Base-by-base conservation (phyloP, 2,113 vertebrate species). In the Macaca nemestrina region DNA sequence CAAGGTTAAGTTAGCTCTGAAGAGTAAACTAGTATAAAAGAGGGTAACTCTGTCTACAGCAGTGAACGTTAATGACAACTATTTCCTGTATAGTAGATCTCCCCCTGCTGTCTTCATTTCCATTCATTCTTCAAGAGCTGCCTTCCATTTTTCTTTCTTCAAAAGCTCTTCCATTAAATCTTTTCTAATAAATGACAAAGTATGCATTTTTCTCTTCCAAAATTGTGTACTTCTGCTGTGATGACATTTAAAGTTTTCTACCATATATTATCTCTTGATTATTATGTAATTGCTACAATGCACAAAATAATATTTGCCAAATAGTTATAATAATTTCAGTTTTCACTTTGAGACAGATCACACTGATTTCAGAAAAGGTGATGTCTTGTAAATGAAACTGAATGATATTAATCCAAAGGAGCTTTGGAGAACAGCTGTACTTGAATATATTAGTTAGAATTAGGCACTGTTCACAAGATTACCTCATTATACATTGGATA, bases 371-470 rank as follows among this genome's bases (percentile, higher is more conserved):
- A 48, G 17, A 88, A 70, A 95, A 48, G n/a, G 10, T 6, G 32
- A 80, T 25, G 2, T 48, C 30, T 73, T n/a, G 12, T 40, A 83
- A 64, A 45, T 75, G 12, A 68, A 67, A 79, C 8, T 43, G 52
- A 95, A 70, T 59, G 14, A 43, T 89, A 80, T 61, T 61, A 72
- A 92, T 43, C 38, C 59, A 90, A 83, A 25, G 35, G 10, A 78
- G 3, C 55, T 75, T 73, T 79, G 48, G 40, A 90, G 38, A 79
- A 40, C 8, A 45, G 18, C 27, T 90, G 17, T 9, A 57, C 16
- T 61, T 80, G 32, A 79, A 38, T 52, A 95, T 82, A 25, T 94
- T 90, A 90, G 35, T 83, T 83, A 86, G 43, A 97, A 90, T 90
- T 12, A 83, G 11, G 25, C 52, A 83, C 20, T 84, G 45, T 23